These are phyloP conservation scores for Python bivittatus DNA, from an alignment of 2,113 vertebrate genomes.

Conservation along the genomic window DNA sequence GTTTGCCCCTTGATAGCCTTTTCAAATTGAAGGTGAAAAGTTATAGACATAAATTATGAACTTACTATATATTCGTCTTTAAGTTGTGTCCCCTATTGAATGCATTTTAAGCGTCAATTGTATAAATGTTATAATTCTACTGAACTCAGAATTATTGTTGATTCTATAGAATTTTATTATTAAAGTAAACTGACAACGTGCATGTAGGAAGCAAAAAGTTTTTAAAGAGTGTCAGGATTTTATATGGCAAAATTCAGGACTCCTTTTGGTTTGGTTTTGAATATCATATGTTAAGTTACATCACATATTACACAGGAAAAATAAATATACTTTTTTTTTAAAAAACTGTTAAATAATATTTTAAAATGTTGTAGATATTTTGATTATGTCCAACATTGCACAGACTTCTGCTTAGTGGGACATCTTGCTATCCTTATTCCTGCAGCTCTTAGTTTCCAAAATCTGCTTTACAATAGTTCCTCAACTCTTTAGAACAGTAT, in stretches of 20 bases:
- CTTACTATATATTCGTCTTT: not conserved
- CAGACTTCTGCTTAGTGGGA: not conserved
- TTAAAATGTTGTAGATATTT: not conserved
- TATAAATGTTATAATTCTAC: not conserved
- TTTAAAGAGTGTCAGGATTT: not conserved
- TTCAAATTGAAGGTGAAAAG: not conserved
- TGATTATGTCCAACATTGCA: not conserved
- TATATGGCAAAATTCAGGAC: not conserved
- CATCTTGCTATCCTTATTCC: not conserved
- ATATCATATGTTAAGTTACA: not conserved
- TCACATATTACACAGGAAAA: not conserved
- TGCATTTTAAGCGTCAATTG: not conserved
- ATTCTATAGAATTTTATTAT: not conserved
- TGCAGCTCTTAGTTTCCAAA: not conserved
- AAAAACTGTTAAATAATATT: not conserved
- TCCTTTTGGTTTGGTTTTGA: not conserved
- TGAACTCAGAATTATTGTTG: not conserved
- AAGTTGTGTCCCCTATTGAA: not conserved
- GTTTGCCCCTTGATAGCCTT: not conserved
- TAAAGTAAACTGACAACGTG: not conserved
- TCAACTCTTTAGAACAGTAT: not conserved
- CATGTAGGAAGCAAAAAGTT: not conserved
- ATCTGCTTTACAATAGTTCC: not conserved
- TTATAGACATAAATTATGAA: not conserved
- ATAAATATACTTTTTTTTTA: not conserved